Conservation (phyloP, 2,113 vertebrate genomes). For the Menura novaehollandiae region DNA sequence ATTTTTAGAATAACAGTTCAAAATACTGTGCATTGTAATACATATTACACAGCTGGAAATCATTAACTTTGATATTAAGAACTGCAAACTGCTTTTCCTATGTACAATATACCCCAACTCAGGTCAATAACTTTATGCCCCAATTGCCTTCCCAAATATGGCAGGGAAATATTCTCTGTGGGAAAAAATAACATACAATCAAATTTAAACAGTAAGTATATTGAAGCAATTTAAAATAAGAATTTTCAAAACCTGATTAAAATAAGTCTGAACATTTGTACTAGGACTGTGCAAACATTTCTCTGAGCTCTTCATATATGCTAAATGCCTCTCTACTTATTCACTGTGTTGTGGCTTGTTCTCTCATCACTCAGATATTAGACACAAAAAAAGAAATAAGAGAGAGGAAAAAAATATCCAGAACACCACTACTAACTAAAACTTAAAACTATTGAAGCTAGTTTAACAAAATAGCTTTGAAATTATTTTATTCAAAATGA, state of each 20-base stretch:
- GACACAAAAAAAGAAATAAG: neutral
- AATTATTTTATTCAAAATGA: neutral
- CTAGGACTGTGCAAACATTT: neutral
- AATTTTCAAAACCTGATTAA: neutral
- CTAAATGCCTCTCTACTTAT: neutral
- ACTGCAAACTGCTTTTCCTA: neutral
- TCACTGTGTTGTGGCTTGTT: neutral
- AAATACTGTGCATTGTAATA: neutral
- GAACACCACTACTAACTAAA: neutral
- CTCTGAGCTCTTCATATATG: neutral
- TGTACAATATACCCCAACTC: neutral
- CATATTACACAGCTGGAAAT: neutral
- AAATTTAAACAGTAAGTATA: neutral
- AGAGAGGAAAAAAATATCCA: neutral
- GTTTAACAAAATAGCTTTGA: neutral
- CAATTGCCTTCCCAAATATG: neutral
- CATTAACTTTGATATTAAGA: neutral
- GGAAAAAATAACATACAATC: neutral
- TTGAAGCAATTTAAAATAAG: neutral
- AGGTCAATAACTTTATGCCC: neutral
- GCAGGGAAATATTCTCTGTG: neutral
- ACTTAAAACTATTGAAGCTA: neutral
- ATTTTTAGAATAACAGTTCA: fast-evolving
- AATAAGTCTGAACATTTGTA: neutral
- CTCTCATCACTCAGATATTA: neutral